Evolutionary conservation across 2,888 invertebrate species (phyloP).

Genomic region (Antheraea yamamai): DNA sequence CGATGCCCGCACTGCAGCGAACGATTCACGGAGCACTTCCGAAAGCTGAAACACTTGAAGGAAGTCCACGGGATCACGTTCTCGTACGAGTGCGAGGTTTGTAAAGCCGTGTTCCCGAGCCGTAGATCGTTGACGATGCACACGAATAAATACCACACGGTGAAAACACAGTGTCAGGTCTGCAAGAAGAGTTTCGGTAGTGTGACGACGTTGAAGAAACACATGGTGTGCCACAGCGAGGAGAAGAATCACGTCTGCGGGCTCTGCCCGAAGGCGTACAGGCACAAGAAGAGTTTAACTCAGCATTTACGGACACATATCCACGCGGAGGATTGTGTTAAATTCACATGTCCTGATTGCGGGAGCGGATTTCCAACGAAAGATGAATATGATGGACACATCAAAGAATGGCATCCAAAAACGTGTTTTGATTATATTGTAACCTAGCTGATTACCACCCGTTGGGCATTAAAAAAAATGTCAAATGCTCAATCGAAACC

Average conservation of each 20-base stretch:
- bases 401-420: conserved; percentile 60
- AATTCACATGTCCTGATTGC: conserved; percentile 54
- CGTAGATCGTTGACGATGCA: conserved; percentile 62
- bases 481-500: too few species aligned
- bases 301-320: conserved; percentile 65
- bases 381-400: conserved; percentile 54
- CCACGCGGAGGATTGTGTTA: conserved; percentile 39
- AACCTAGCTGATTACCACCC: not conserved
- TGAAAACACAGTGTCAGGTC: conserved; percentile 69
- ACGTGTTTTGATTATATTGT: conserved; percentile 34
- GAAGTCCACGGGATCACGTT: conserved; percentile 62
- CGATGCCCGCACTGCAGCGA: conserved; percentile 62
- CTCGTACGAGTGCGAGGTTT: conserved; percentile 59
- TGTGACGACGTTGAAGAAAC: conserved; percentile 57
- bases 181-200: conserved; percentile 76
- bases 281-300: conserved; percentile 68
- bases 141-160: conserved; percentile 60
- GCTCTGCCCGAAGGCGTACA: conserved; percentile 76
- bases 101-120: conserved; percentile 56
- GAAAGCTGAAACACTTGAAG: conserved; percentile 66
- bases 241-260: conserved; percentile 62
- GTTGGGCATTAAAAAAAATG: not conserved
- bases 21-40: conserved; percentile 62
- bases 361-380: conserved; percentile 46
- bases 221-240: conserved; percentile 59